A percentile compares a stretch with the other conserved stretches of the same genome.
Conservation (phyloP, 2,113 vertebrate species). For the Mesembrinibis cayennensis region DNA sequence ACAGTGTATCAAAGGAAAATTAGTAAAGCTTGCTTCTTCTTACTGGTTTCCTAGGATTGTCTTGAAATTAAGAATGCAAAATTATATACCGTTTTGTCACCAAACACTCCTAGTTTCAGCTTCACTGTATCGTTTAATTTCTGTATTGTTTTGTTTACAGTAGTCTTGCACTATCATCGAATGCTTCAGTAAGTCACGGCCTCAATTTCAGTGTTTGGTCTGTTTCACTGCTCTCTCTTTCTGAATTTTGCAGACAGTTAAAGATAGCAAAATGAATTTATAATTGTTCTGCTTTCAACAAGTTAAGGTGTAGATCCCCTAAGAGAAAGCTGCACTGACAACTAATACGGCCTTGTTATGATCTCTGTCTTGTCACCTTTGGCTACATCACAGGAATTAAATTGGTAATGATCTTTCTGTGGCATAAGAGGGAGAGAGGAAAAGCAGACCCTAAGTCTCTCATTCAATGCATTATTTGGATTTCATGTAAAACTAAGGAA, state of each 20-base stretch:
- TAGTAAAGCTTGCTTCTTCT: neutral
- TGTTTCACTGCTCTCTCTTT: neutral
- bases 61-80: neutral
- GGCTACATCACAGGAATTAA: neutral
- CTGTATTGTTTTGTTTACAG: neutral
- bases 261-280: neutral
- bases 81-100: neutral
- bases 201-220: neutral
- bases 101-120: neutral
- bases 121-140: neutral
- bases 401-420: neutral
- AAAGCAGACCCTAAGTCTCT: neutral
- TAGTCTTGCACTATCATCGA: neutral
- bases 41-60: neutral
- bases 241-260: neutral
- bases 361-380: neutral
- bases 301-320: neutral
- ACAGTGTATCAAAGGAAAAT: neutral
- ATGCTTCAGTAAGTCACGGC: neutral
- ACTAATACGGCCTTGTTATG: neutral
- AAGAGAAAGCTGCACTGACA: neutral
- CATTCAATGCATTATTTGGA: neutral
- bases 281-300: neutral
- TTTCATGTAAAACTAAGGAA: neutral
- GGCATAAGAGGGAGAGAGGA: neutral